A percentile compares a stretch with the other conserved stretches of the same genome.
phyloP scores from a whole-genome alignment of 1,140 invertebrate genomes.

The Stenopsyche tienmushanensis region DNA sequence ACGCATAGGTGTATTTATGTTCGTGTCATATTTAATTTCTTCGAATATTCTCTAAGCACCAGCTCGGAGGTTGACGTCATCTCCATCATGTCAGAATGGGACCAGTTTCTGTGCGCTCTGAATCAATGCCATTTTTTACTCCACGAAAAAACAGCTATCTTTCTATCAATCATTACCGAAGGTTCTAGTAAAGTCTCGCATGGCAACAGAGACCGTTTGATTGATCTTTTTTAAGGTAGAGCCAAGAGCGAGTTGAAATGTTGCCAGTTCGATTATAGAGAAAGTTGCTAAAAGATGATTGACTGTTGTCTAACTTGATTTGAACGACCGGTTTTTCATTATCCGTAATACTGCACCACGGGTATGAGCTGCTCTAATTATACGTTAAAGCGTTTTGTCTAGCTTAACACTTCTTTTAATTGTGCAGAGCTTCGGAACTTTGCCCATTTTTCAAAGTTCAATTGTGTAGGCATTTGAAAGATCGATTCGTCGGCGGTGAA shows the following conservation, averaged over 20 bases:
- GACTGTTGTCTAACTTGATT: conserved; percentile 6
- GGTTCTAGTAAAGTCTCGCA: background rate
- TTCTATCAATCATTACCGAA: background rate
- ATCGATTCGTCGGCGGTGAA: too few species aligned
- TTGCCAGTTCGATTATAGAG: conserved; percentile 5
- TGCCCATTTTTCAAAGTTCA: too few species aligned
- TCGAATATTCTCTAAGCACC: too few species aligned
- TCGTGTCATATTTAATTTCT: too few species aligned
- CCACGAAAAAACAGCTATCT: background rate
- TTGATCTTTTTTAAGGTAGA: background rate
- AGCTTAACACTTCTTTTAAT: too few species aligned
- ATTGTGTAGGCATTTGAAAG: too few species aligned
- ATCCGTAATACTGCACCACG: background rate
- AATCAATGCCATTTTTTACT: background rate
- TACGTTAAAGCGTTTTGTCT: background rate
- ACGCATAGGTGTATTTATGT: too few species aligned
- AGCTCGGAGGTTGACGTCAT: too few species aligned
- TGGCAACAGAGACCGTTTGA: conserved; percentile 3
- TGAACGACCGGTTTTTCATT: conserved; percentile 2
- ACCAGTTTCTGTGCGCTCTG: too few species aligned
- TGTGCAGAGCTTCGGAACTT: too few species aligned
- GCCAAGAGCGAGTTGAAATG: background rate
- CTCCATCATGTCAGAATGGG: too few species aligned
- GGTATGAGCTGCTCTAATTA: background rate
- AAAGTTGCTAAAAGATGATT: conserved; percentile 10